Percentiles rank a stretch among this genome's conserved stretches.
These are phyloP conservation scores for Columba livia DNA, from an alignment of 2,113 vertebrate species.

Conservation along the genomic window DNA sequence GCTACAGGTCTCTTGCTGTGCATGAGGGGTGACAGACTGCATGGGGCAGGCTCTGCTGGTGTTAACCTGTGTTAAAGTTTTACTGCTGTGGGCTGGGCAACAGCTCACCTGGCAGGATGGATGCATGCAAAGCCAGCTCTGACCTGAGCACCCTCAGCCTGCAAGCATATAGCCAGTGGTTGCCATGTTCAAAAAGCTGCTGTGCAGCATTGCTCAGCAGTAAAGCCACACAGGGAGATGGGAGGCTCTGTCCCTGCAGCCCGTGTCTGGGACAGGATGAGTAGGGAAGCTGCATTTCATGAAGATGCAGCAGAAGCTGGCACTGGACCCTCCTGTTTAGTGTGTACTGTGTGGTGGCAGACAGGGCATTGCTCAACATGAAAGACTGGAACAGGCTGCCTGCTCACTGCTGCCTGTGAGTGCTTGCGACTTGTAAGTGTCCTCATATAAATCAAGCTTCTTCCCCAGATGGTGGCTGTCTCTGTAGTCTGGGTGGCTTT, in stretches of 20 bases:
- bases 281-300: background rate
- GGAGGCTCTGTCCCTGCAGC: background rate
- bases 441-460: background rate
- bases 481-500: background rate
- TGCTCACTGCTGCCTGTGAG: background rate
- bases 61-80: background rate
- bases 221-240: background rate
- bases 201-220: background rate
- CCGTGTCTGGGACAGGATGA: background rate
- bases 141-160: background rate
- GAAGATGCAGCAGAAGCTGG: background rate
- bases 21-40: background rate
- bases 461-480: background rate
- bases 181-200: rapidly evolving
- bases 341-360: background rate
- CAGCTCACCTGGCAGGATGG: background rate
- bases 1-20: background rate
- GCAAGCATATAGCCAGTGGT: background rate
- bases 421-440: background rate
- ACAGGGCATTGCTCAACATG: background rate
- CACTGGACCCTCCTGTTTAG: background rate
- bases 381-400: background rate
- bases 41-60: background rate
- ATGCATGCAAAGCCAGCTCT: background rate
- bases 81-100: background rate